Evolutionary conservation across 35 echinoderm and acorn worm genomes (phyloP), one percentile per base, ranked within the genome.

Genomic region (Nesometra sesokonis): DNA sequence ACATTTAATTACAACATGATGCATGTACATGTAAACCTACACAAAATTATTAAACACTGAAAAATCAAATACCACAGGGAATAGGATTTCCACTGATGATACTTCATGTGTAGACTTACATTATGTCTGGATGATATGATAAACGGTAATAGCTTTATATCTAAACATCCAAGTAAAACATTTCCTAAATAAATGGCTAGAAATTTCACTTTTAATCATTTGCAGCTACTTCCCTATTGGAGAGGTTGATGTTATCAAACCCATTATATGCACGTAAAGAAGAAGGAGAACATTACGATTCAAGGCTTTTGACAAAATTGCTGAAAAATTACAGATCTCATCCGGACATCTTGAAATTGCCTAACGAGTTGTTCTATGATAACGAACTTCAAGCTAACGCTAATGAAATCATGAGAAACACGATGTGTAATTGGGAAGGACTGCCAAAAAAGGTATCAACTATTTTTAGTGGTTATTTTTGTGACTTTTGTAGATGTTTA

Each of bases 281-380:
- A 27, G 52, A 67, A 27, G 52, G 23, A 17, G 11, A 11, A 27
- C 52, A 67, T 27, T 67, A 67, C 52, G 23, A 67, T 67, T 19
- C 52, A 27, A 67, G 23, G 21, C 7, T 67, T 11, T 19, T 97
- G n/a, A 93, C 95, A 31, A 97, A 97, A 31, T 79, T 97, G 23
- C 89, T 97, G 15, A 78, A 97, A 27, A 97, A 97, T 37, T 97
- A 97, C 80, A 86, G 95, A 31, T 97, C 95, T 13, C 95, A 97
- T 90, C 95, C 95, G 15, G 82, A 40, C 4, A 78, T 97, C 13
- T 87, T 97, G 21, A 84, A 87, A 34, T 87, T 97, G 17, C 82
- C 95, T 5, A 94, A 92, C 0, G 30, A 90, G 32, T 77, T 93
- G 32, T 97, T 97, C 81, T 97, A 97, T 76, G 86, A 97, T 77